These are phyloP conservation scores for Melanostoma scalare DNA, from an alignment of 2,888 invertebrate species.

Conservation along the genomic window DNA sequence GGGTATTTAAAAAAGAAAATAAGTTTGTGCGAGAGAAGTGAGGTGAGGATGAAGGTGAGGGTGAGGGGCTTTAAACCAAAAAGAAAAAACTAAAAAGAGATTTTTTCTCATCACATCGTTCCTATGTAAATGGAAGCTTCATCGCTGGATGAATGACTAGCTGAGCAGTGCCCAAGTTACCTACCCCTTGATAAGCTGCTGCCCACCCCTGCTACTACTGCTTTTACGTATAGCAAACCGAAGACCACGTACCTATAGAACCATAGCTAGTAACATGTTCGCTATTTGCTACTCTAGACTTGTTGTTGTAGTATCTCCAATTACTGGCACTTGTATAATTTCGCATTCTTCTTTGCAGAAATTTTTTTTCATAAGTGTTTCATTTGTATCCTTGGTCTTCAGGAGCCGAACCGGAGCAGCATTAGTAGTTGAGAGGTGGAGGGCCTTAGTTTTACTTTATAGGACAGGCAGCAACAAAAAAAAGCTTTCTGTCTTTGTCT, in stretches of 20 bases:
- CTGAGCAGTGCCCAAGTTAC: slow-evolving; percentile 66
- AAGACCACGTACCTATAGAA: slow-evolving; percentile 53
- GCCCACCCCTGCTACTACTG: background rate
- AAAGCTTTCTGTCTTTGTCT: slow-evolving; percentile 72
- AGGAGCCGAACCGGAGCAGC: slow-evolving; percentile 41
- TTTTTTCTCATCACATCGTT: slow-evolving; percentile 67
- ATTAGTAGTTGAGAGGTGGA: slow-evolving; percentile 33
- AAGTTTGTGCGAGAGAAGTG: slow-evolving; percentile 41
- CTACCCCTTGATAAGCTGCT: slow-evolving; percentile 68
- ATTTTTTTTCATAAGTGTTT: slow-evolving; percentile 68
- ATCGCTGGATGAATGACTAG: slow-evolving; percentile 68
- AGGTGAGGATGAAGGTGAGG: slow-evolving; percentile 10
- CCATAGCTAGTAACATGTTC: slow-evolving; percentile 42
- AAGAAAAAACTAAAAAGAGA: slow-evolving; percentile 41
- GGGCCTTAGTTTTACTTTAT: slow-evolving; percentile 52
- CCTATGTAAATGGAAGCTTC: slow-evolving; percentile 72
- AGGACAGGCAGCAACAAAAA: slow-evolving; percentile 58
- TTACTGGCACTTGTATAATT: slow-evolving; percentile 74
- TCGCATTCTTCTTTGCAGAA: slow-evolving; percentile 67
- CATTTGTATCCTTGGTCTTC: slow-evolving; percentile 72
- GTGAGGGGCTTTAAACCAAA: background rate
- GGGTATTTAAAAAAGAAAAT: slow-evolving; percentile 73
- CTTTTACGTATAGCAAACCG: slow-evolving; percentile 26
- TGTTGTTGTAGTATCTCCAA: slow-evolving; percentile 73
- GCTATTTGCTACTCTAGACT: slow-evolving; percentile 36